Conservation (phyloP, 2,113 vertebrate species). For the Prolemur simus region DNA sequence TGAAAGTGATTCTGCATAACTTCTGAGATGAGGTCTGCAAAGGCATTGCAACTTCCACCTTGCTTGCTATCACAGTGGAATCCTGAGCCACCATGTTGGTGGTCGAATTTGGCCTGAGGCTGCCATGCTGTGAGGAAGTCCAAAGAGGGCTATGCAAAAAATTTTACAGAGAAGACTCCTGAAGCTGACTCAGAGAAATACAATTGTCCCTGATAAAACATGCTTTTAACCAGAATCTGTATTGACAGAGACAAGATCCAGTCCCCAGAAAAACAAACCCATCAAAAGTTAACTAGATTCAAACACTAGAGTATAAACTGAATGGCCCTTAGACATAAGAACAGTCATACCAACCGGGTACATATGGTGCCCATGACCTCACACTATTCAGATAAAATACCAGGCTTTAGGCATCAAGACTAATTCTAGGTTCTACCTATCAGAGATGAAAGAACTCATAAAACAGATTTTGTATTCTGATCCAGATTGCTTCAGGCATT, state of each 20-base stretch:
- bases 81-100: not conserved
- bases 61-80: not conserved
- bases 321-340: not conserved
- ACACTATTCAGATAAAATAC: not conserved
- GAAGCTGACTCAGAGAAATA: not conserved
- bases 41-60: not conserved
- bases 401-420: not conserved
- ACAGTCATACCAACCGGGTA: not conserved
- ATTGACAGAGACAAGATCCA: not conserved
- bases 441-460: not conserved
- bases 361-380: not conserved
- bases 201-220: not conserved
- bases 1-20: not conserved
- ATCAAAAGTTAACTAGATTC: not conserved
- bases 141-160: not conserved
- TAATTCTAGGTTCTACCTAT: not conserved
- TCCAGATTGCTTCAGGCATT: not conserved
- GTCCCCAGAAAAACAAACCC: not conserved
- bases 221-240: not conserved
- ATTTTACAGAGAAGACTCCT: not conserved
- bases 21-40: not conserved
- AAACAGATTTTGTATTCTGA: not conserved
- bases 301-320: not conserved
- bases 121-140: not conserved
- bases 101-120: not conserved